These are phyloP conservation scores for Boloria euphrosyne DNA, from an alignment of 2,888 invertebrate genomes.

Conservation along the genomic window DNA sequence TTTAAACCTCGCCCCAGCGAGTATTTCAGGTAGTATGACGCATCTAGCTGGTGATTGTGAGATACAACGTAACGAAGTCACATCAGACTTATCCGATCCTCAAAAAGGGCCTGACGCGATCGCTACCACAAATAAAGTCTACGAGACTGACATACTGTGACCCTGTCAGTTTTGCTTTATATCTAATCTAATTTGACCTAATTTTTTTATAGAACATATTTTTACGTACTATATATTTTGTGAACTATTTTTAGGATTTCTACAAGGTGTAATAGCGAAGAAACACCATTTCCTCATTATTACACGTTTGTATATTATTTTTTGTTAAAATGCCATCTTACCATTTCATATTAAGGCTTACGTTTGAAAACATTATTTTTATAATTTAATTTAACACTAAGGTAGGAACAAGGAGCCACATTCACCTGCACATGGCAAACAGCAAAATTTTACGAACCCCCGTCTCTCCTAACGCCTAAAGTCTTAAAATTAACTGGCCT, in stretches of 20 bases:
- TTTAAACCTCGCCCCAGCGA: conserved; percentile 82
- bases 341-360: too few species aligned
- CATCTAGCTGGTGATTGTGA: conserved; percentile 58
- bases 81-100: conserved; percentile 36
- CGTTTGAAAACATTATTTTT: not conserved
- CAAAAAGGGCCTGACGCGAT: conserved; percentile 51
- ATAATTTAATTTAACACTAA: not conserved
- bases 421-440: not conserved
- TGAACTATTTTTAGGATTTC: conserved; percentile 3
- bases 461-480: not conserved
- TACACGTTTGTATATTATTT: conserved; percentile 6
- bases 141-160: conserved; percentile 97
- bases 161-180: conserved; percentile 56
- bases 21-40: conserved; percentile 71
- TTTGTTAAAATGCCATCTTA: not conserved
- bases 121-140: conserved; percentile 90
- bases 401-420: conserved; percentile 2
- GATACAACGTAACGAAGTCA: conserved; percentile 37
- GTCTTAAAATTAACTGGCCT: conserved; percentile 2
- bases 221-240: conserved; percentile 13
- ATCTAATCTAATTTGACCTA: conserved; percentile 50
- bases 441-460: not conserved
- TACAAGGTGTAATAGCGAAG: conserved; percentile 1
- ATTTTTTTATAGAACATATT: conserved; percentile 27
- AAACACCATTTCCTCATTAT: not conserved